Base-by-base conservation (phyloP, 2,888 invertebrate species). In the Druceiella hillmani region DNA sequence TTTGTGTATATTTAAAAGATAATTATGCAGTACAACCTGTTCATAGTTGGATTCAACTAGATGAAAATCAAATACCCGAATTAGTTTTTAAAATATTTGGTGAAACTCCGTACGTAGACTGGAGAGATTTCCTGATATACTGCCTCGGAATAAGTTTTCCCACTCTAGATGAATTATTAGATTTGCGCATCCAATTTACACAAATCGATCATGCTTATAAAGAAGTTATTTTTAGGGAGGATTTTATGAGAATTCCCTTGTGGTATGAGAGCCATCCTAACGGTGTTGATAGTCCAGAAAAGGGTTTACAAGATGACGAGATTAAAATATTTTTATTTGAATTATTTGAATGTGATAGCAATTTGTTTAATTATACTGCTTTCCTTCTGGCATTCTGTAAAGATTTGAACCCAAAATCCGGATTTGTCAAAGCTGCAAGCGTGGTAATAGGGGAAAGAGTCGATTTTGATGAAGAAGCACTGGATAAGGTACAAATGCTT, bases 121-220 rank as follows among this genome's bases (percentile, higher is more conserved):
- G 82, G 82, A 73, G 75, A 50, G 80, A 82, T 55, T 82, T 83
- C 50, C 59, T 82, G 7, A 62, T 82, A 45, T 74, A 73, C 50
- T 76, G 75, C 51, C 54, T 80, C 17, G 66, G 75, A 47, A 52
- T 81, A 6, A 58, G 62, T 26, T 75, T 64, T 54, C 81, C 82
- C 0, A 68, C 59, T 0, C 56, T 69, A 20, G 62, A 66, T 2
- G 74, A 81, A 46, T 54, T 82, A 37, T 52, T 81, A 26, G 52
- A 62, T 10, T 46, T 69, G 6, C 69, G 78, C 15, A 59, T 62
- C 34, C 55, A 53, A 4, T 77, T 77, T 41, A 56, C 70, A 17
- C 62, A 62, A 16, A 54, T 58, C 28, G 81, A 82, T 54, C n/a
- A n/a, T n/a, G n/a, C n/a, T n/a, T n/a, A 57, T 7, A 60, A 56